Percentiles rank a stretch among this genome's conserved stretches.
Evolutionary conservation across 1,140 invertebrate genomes (phyloP).

Genomic region (Drosophila azteca): DNA sequence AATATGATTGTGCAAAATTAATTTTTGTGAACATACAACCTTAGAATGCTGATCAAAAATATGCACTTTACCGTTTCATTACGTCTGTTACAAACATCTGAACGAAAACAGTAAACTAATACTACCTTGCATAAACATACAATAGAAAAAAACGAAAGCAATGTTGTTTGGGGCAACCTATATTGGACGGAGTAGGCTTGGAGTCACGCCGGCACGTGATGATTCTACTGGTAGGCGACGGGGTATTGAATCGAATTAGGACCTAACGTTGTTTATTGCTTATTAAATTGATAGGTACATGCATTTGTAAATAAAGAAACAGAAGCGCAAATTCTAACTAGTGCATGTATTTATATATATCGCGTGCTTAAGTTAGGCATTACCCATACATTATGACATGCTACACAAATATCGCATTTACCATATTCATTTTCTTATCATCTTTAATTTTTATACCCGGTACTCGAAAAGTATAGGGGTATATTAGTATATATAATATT

Average conservation of each 20-base stretch:
- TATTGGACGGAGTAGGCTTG: slow-evolving; percentile 58
- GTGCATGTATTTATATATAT: slow-evolving; percentile 37
- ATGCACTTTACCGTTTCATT: not conserved
- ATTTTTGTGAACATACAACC: too few relatives aligned
- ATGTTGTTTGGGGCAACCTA: slow-evolving; percentile 75
- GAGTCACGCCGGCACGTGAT: slow-evolving; percentile 33
- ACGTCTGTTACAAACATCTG: not conserved
- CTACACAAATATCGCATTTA: slow-evolving; percentile 39
- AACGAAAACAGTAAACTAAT: slow-evolving; percentile 24
- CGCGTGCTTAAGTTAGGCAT: slow-evolving; percentile 43
- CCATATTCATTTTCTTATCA: slow-evolving; percentile 51
- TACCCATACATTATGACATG: slow-evolving; percentile 47
- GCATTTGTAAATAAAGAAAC: slow-evolving; percentile 58
- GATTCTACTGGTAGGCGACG: slow-evolving; percentile 20
- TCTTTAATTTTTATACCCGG: slow-evolving; percentile 50
- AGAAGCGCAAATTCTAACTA: slow-evolving; percentile 33
- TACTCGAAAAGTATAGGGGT: too few relatives aligned
- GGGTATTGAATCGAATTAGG: slow-evolving; percentile 79
- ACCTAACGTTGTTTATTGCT: slow-evolving; percentile 82
- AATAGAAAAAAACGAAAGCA: slow-evolving; percentile 60
- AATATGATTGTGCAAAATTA: too few relatives aligned
- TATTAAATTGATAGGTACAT: slow-evolving; percentile 78
- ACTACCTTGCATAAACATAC: slow-evolving; percentile 32
- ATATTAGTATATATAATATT: too few relatives aligned
- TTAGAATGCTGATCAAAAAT: too few relatives aligned